Evolutionary conservation across 2,113 vertebrate genomes (phyloP).

Genomic region (Zapornia atra): DNA sequence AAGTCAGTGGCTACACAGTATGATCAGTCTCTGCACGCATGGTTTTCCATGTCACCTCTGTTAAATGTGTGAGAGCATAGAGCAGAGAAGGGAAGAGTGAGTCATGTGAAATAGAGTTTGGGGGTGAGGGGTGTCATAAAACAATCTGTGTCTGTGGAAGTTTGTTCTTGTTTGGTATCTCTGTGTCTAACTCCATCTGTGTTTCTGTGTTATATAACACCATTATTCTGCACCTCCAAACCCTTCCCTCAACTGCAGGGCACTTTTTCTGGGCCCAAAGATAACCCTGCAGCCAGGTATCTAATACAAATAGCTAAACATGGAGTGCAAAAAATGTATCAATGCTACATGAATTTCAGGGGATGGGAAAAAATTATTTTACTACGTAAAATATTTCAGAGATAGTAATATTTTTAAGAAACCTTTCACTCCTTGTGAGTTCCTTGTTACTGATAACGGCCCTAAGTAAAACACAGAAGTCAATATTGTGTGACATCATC

Average conservation of each 20-base stretch:
- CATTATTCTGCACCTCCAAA: not conserved
- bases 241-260: not conserved
- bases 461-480: not conserved
- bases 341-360: not conserved
- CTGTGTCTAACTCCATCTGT: not conserved
- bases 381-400: not conserved
- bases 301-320: not conserved
- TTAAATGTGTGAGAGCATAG: not conserved
- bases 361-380: not conserved
- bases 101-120: not conserved
- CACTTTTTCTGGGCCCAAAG: not conserved
- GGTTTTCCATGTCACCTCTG: not conserved
- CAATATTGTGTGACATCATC: not conserved
- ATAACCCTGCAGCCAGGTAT: not conserved
- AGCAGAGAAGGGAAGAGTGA: not conserved
- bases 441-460: not conserved
- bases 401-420: not conserved
- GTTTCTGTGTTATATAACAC: not conserved
- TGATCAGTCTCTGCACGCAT: not conserved
- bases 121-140: not conserved
- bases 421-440: not conserved
- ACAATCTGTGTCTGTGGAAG: not conserved
- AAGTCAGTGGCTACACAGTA: not conserved
- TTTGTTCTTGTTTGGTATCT: not conserved
- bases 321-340: not conserved